A percentile compares a stretch with the other conserved stretches of the same genome.
Conservation (phyloP, 2,888 invertebrate genomes). For the Tetragonula carbonaria region DNA sequence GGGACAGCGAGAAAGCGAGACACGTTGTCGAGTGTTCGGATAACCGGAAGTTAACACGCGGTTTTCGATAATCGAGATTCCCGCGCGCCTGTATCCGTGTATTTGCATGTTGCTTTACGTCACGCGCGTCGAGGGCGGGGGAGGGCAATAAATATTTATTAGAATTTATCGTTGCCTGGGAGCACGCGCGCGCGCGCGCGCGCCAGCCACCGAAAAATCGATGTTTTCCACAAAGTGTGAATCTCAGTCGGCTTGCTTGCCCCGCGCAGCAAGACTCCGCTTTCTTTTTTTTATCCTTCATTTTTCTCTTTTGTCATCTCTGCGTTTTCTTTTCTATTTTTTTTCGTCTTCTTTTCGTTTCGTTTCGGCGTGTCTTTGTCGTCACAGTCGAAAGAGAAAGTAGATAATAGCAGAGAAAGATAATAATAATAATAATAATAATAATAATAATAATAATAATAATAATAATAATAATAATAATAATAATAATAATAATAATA, state of each 20-base stretch:
- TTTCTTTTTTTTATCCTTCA: not conserved
- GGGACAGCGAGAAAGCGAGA: not conserved
- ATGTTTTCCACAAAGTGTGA: slow-evolving; percentile 23
- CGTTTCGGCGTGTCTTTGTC: not conserved
- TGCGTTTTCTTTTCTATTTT: not conserved
- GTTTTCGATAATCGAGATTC: slow-evolving; percentile 46
- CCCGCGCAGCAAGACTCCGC: not conserved
- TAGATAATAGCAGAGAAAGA: too few species aligned
- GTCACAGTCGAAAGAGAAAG: not conserved
- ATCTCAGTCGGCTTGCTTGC: slow-evolving; percentile 38
- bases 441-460: too few species aligned
- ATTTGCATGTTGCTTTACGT: slow-evolving; percentile 62
- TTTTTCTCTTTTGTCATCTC: not conserved
- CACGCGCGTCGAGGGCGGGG: too few species aligned
- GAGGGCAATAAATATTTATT: slow-evolving; percentile 77
- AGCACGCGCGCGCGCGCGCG: slow-evolving; percentile 8
- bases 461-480: too few species aligned
- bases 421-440: too few species aligned
- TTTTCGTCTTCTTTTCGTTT: not conserved
- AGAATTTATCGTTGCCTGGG: slow-evolving; percentile 70
- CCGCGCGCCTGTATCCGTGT: slow-evolving; percentile 17
- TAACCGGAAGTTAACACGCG: slow-evolving; percentile 38
- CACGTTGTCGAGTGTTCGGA: slow-evolving; percentile 33
- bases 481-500: too few species aligned
- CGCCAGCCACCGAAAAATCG: slow-evolving; percentile 33